Conservation (phyloP, 2,888 invertebrate species). For the Eristalinus sepulchralis region DNA sequence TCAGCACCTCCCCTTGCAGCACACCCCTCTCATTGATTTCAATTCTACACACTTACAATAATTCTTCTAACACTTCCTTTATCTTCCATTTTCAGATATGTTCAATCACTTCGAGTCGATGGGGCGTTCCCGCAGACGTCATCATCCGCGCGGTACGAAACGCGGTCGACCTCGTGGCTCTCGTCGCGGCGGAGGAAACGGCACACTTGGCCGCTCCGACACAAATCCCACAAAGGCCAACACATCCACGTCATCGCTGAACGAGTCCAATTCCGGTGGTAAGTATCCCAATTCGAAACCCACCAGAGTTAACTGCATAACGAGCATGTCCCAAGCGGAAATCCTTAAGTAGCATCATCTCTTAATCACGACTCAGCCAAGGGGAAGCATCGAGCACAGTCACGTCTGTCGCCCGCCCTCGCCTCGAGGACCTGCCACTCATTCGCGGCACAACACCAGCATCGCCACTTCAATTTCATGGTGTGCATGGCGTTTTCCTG, state of each 20-base stretch:
- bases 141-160: slow-evolving; percentile 84
- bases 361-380: slow-evolving; percentile 63
- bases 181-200: slow-evolving; percentile 83
- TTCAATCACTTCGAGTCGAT: slow-evolving; percentile 78
- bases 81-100: slow-evolving; percentile 75
- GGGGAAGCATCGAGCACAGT: slow-evolving; percentile 47
- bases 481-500: slow-evolving; percentile 27
- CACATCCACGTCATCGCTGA: slow-evolving; percentile 45
- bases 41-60: background rate
- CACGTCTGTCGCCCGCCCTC: slow-evolving; percentile 43
- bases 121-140: slow-evolving; percentile 78
- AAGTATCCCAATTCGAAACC: slow-evolving; percentile 58
- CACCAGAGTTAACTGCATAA: slow-evolving; percentile 47
- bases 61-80: background rate
- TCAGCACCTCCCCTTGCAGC: no score
- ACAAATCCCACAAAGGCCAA: slow-evolving; percentile 73
- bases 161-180: slow-evolving; percentile 90
- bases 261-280: slow-evolving; percentile 69
- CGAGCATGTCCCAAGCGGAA: slow-evolving; percentile 52
- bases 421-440: slow-evolving; percentile 55
- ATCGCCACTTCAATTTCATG: slow-evolving; percentile 40
- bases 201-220: slow-evolving; percentile 77
- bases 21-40: no score
- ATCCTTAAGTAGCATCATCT: slow-evolving; percentile 63
- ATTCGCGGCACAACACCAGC: slow-evolving; percentile 50